phyloP scores from a whole-genome alignment of 1,140 invertebrate species.

The Gryon sp. region DNA sequence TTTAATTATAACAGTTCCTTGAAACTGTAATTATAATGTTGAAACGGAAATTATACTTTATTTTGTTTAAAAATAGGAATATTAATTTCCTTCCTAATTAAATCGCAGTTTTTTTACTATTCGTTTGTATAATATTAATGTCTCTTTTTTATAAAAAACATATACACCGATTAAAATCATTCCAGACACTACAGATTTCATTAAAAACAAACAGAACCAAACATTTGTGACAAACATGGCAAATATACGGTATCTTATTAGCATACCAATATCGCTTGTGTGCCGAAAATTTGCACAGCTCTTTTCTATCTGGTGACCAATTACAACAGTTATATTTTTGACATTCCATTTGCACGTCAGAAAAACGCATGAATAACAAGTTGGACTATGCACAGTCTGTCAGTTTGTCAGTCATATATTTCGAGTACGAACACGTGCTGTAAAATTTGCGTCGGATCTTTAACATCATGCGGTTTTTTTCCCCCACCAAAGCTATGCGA shows the following conservation, averaged over 20 bases:
- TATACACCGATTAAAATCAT: too few species aligned
- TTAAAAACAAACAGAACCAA: too few species aligned
- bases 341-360: slow-evolving; percentile 51
- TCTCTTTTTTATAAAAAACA: too few species aligned
- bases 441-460: slow-evolving; percentile 29
- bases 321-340: slow-evolving; percentile 46
- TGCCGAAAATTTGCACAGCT: slow-evolving; percentile 11
- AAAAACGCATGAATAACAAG: slow-evolving; percentile 48
- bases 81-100: too few species aligned
- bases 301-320: slow-evolving; percentile 26
- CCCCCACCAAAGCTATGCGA: slow-evolving; percentile 13
- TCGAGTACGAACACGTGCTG: slow-evolving; percentile 13
- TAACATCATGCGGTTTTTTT: slow-evolving; percentile 11
- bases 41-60: too few species aligned
- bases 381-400: slow-evolving; percentile 31
- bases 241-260: neutral
- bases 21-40: too few species aligned
- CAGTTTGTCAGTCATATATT: slow-evolving; percentile 48
- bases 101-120: too few species aligned
- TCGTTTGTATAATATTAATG: too few species aligned
- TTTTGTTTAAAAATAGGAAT: too few species aligned
- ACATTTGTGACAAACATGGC: neutral
- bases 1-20: too few species aligned
- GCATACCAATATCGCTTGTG: neutral
- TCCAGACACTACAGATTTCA: too few species aligned